Conservation (phyloP, 2,888 invertebrate genomes). For the Drosophila yooni region DNA sequence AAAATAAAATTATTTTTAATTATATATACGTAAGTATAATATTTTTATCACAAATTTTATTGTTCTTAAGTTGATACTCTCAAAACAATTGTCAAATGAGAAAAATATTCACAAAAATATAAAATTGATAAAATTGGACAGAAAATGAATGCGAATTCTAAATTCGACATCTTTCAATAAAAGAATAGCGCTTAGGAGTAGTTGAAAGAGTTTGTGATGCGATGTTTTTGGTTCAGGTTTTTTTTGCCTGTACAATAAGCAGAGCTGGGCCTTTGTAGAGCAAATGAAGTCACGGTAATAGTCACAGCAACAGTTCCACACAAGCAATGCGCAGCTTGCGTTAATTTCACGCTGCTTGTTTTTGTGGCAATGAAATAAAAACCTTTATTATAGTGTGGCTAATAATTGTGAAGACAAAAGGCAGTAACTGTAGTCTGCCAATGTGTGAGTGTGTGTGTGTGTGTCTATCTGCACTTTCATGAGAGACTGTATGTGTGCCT, state of each 20-base stretch:
- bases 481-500: conserved; percentile 5
- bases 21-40: too few relatives aligned
- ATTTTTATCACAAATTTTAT: background rate
- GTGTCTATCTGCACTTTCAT: background rate
- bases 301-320: conserved; percentile 19
- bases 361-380: conserved; percentile 64
- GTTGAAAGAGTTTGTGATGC: background rate
- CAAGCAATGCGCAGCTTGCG: conserved; percentile 12
- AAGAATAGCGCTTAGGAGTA: background rate
- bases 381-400: conserved; percentile 58
- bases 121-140: background rate
- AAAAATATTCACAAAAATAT: background rate
- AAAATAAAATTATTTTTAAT: background rate
- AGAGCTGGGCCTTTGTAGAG: background rate
- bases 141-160: background rate
- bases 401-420: conserved; percentile 58
- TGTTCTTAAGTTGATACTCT: background rate
- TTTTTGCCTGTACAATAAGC: conserved; percentile 4
- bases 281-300: conserved; percentile 13
- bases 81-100: background rate
- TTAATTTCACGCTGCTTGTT: conserved; percentile 54
- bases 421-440: conserved; percentile 16
- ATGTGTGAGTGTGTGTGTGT: conserved; percentile 8
- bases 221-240: background rate
- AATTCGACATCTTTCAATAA: background rate